Percentiles rank a stretch among this genome's conserved stretches.
phyloP scores from a whole-genome alignment of 35 echinoderm and acorn worm species.

The Anneissia japonica region DNA sequence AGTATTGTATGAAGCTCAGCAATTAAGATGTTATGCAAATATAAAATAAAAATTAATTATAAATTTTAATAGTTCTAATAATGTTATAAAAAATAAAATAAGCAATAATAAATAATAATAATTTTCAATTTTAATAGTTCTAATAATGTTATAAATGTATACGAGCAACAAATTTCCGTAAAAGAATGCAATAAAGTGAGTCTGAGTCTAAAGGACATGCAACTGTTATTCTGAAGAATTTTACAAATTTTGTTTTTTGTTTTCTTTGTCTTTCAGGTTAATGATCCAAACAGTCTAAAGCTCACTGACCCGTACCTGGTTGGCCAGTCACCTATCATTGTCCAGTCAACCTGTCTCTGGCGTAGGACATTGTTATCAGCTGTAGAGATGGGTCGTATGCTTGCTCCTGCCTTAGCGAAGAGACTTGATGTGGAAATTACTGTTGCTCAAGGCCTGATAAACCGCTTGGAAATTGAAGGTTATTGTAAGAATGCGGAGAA shows the following conservation, averaged over 20 bases:
- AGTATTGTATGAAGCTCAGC: no score
- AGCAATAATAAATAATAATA: no score
- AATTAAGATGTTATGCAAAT: no score
- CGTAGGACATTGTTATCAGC: conserved; percentile 55
- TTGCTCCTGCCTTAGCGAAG: conserved; percentile 53
- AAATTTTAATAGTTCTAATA: no score
- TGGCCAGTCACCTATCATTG: conserved; percentile 21
- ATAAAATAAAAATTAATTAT: no score
- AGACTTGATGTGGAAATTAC: conserved; percentile 67
- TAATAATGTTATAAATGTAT: no score
- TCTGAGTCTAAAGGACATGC: background rate
- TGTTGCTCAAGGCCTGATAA: conserved; percentile 69
- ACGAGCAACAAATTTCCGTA: no score
- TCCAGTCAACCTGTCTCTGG: conserved; percentile 76
- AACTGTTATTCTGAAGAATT: background rate
- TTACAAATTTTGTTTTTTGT: background rate
- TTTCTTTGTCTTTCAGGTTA: conserved; percentile 17
- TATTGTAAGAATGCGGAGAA: conserved; percentile 50
- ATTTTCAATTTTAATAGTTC: no score
- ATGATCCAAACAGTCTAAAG: background rate
- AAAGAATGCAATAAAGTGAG: no score
- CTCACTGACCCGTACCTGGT: conserved; percentile 69
- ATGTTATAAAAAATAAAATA: no score
- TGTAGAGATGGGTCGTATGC: conserved; percentile 49
- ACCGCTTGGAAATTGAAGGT: conserved; percentile 80